Conservation (phyloP, 2,113 vertebrate genomes). For the Halcyon senegalensis region DNA sequence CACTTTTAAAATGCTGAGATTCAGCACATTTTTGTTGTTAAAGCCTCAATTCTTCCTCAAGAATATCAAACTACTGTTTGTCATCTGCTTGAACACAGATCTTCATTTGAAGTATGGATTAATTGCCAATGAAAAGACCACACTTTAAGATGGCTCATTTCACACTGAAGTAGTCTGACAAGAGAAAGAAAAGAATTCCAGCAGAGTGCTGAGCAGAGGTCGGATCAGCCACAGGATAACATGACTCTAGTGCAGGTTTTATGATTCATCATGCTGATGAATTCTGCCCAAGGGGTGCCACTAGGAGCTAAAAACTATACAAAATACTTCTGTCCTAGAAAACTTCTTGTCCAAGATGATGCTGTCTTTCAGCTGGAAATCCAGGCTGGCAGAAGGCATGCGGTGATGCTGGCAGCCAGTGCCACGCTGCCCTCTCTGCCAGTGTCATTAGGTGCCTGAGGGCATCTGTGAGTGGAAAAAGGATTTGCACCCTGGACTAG, state of each 20-base stretch:
- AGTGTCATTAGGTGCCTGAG: background rate
- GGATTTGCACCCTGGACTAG: background rate
- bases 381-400: fast-evolving
- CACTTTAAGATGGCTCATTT: background rate
- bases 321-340: background rate
- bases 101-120: background rate
- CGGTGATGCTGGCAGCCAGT: fast-evolving
- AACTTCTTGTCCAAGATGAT: background rate
- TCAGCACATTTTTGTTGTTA: background rate
- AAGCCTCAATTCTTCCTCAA: background rate
- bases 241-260: background rate
- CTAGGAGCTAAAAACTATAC: background rate
- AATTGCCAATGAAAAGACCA: background rate
- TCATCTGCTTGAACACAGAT: background rate
- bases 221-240: background rate
- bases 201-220: background rate
- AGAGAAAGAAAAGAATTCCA: background rate
- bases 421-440: background rate
- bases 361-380: background rate
- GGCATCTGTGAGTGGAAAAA: background rate
- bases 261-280: fast-evolving
- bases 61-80: background rate
- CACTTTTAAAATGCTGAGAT: background rate
- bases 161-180: background rate
- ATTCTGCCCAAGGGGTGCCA: background rate